Evolutionary conservation across 2,113 vertebrate species (phyloP), one percentile per base, ranked within the genome.

Genomic region (Salvelinus sp.): DNA sequence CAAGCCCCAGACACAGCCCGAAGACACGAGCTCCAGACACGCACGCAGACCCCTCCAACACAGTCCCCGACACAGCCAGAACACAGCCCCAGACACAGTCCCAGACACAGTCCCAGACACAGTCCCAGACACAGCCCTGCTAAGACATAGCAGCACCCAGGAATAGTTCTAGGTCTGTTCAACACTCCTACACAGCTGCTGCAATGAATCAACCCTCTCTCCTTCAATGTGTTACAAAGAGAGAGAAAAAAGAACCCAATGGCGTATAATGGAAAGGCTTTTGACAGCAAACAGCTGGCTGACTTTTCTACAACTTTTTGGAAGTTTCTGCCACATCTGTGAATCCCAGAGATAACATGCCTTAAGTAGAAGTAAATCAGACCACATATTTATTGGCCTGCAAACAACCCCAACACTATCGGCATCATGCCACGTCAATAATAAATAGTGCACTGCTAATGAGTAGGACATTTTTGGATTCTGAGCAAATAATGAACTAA

Each of bases 161-260:
- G 70, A 72, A 58, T 28, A 60, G 2, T 83, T 73, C 79, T 77
- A 72, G 64, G 25, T 62, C 63, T 58, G 54, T 67, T 23, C 22
- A 22, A 81, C 79, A 62, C 18, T 58, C 63, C 58, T 22, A 62
- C 3, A 2, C 50, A 27, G 74, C 57, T 78, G 68, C 73, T 65
- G 4, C 1, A 18, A 54, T 54, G 14, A 54, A 54, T 64, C 23
- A 77, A 68, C 77, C 76, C 72, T 22, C 27, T 2, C 57, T 57
- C 71, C 38, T 44, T 44, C 38, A 2, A 44, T 44, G 38, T 44
- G 38, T n/a, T 50, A 2, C 2, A 22, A 38, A 50, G 38, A 25
- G 25, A 76, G 67, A 77, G 7, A 6, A 13, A 22, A 62, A 62
- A 62, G 5, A 60, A 60, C 38, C 38, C 38, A 22, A 60, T n/a